A percentile compares a stretch with the other conserved stretches of the same genome.
These are phyloP conservation scores for Eupristina koningsbergeri DNA, from an alignment of 1,140 invertebrate genomes.

Conservation along the genomic window DNA sequence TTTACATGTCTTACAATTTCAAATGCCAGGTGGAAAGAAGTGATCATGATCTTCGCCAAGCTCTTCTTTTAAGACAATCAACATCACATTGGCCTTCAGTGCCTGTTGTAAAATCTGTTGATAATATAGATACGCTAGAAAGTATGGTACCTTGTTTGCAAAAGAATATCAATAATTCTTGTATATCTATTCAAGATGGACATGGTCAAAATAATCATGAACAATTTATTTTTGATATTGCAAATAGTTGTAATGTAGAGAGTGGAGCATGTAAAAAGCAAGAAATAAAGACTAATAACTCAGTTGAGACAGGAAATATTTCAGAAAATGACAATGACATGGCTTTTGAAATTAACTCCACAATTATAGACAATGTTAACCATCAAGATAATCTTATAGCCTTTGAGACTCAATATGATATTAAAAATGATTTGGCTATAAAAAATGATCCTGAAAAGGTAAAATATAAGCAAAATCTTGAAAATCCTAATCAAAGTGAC, in stretches of 20 bases:
- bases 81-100: slow-evolving; percentile 24
- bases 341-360: slow-evolving; percentile 7
- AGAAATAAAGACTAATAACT: background rate
- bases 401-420: slow-evolving; percentile 33
- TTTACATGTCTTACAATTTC: slow-evolving; percentile 69
- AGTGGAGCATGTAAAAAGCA: slow-evolving; percentile 47
- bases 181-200: slow-evolving; percentile 22
- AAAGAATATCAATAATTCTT: slow-evolving; percentile 37
- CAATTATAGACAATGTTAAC: slow-evolving; percentile 10
- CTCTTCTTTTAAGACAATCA: slow-evolving; percentile 55
- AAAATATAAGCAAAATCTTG: background rate
- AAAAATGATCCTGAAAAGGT: slow-evolving; percentile 14
- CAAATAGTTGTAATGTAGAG: slow-evolving; percentile 47
- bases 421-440: slow-evolving; percentile 23
- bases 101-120: slow-evolving; percentile 32
- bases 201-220: slow-evolving; percentile 33
- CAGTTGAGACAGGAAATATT: background rate
- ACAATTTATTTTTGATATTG: slow-evolving; percentile 47
- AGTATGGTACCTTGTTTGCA: slow-evolving; percentile 27
- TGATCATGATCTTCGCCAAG: slow-evolving; percentile 58
- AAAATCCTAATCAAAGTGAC: slow-evolving; percentile 56
- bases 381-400: background rate
- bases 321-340: background rate
- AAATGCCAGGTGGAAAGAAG: slow-evolving; percentile 69
- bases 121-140: slow-evolving; percentile 26